Evolutionary conservation across 2,113 vertebrate genomes (phyloP).

Genomic region (Capreolus pygargus): DNA sequence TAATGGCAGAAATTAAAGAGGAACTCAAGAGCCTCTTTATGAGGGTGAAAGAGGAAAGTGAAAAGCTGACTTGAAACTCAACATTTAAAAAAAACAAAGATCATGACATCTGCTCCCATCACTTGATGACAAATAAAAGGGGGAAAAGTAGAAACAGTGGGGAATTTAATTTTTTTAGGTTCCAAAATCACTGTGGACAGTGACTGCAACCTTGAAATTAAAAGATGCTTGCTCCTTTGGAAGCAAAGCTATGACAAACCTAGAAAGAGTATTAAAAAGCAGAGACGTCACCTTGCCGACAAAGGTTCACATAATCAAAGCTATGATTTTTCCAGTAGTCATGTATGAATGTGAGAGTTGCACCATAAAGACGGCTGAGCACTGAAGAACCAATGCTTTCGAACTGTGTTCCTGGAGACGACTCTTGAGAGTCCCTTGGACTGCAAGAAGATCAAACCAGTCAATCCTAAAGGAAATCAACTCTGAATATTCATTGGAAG

Average conservation of each 20-base stretch:
- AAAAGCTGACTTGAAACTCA: neutral
- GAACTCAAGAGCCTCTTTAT: neutral
- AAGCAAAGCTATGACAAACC: neutral
- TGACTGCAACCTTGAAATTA: neutral
- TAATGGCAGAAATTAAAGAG: neutral
- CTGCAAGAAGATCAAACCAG: neutral
- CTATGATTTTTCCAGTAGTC: neutral
- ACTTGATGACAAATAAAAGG: neutral
- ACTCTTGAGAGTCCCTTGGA: neutral
- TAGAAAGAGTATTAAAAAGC: neutral
- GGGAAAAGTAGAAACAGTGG: neutral
- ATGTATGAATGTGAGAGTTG: neutral
- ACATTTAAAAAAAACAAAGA: neutral
- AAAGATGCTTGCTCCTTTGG: neutral
- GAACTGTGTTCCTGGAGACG: neutral
- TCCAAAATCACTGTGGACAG: neutral
- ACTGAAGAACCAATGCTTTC: neutral
- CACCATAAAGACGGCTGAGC: neutral
- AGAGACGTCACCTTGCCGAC: neutral
- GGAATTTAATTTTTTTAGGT: neutral
- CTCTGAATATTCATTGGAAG: neutral
- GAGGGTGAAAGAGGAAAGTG: neutral
- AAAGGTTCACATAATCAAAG: neutral
- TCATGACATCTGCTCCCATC: neutral
- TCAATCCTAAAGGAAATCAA: neutral